Evolutionary conservation across 2,888 invertebrate species (phyloP).

Genomic region (Gonocerus acuteangulatus): DNA sequence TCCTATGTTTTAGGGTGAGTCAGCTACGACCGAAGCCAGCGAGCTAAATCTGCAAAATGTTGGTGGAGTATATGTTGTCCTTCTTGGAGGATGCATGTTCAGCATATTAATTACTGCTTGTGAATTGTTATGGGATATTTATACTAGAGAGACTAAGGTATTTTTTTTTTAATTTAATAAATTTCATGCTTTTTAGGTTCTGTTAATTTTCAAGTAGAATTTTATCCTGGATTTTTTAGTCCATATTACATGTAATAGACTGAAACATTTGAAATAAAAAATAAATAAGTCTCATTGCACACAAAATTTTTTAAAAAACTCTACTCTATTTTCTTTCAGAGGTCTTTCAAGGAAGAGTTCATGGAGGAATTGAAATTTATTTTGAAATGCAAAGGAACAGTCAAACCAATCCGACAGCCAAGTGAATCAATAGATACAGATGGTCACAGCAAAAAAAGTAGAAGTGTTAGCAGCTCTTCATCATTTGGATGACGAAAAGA

Average conservation of each 20-base stretch:
- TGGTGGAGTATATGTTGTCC: conserved; percentile 83
- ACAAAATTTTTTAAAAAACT: too few species aligned
- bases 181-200: background rate
- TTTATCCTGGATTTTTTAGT: background rate
- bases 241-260: too few species aligned
- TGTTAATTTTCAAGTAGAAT: background rate
- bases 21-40: conserved; percentile 45
- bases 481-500: background rate
- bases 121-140: conserved; percentile 80
- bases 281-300: too few species aligned
- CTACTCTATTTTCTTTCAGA: conserved; percentile 46
- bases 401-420: conserved; percentile 54
- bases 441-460: background rate
- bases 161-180: conserved; percentile 1
- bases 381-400: conserved; percentile 59
- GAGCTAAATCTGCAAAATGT: conserved; percentile 77
- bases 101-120: conserved; percentile 67
- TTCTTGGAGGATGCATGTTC: conserved; percentile 62
- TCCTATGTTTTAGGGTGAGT: background rate
- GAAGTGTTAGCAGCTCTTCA: background rate
- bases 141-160: conserved; percentile 45
- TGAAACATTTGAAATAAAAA: too few species aligned
- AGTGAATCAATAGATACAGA: conserved; percentile 26
- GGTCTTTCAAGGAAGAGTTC: conserved; percentile 58
- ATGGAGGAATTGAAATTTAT: conserved; percentile 65